Evolutionary conservation across 2,888 invertebrate species (phyloP).

Genomic region (Tolmerus cingulatus): DNA sequence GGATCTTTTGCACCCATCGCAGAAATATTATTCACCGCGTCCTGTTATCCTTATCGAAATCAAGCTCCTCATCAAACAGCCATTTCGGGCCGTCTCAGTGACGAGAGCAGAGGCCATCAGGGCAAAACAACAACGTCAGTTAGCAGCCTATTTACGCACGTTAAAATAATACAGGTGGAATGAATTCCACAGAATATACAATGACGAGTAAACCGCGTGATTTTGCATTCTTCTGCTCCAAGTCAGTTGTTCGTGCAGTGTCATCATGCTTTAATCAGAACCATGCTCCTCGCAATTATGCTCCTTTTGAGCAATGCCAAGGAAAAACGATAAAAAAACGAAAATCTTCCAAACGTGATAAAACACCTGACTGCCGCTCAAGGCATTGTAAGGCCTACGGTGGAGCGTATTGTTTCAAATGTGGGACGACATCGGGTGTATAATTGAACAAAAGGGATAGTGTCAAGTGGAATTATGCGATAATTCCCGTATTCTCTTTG

Average conservation of each 20-base stretch:
- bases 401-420: not conserved
- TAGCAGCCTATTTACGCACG: not conserved
- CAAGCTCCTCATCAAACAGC: slow-evolving; percentile 11
- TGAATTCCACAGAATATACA: not conserved
- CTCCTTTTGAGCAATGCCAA: not conserved
- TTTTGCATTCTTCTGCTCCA: not conserved
- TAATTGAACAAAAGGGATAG: not conserved
- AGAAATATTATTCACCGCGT: slow-evolving; percentile 2
- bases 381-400: not conserved
- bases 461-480: not conserved
- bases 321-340: not conserved
- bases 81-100: not conserved
- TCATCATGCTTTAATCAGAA: not conserved
- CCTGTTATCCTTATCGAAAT: slow-evolving; percentile 13
- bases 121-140: not conserved
- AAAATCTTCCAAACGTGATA: too few relatives aligned
- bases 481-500: not conserved
- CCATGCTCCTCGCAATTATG: not conserved
- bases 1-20: not conserved
- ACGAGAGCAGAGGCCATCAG: not conserved
- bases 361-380: not conserved
- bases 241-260: not conserved
- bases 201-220: not conserved
- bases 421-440: not conserved
- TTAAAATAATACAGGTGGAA: not conserved